Evolutionary conservation across 2,888 invertebrate species (phyloP).

Genomic region (Philonicus albiceps): DNA sequence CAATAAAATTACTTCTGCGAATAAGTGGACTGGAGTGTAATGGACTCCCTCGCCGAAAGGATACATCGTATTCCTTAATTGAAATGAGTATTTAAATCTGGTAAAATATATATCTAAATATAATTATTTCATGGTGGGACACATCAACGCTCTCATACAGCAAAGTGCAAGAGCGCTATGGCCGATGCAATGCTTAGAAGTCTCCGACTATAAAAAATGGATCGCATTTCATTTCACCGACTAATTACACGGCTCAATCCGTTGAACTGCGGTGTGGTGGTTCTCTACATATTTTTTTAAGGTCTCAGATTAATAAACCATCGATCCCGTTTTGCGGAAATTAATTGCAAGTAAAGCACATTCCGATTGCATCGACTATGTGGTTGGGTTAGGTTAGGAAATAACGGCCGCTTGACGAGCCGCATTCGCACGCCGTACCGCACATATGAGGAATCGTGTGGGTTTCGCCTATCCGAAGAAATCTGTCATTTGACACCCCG

Average conservation of each 20-base stretch:
- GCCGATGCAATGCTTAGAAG: background rate
- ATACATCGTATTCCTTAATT: too few relatives aligned
- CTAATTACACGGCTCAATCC: background rate
- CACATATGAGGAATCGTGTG: background rate
- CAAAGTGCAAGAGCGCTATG: background rate
- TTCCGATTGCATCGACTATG: conserved; percentile 11
- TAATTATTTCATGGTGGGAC: background rate
- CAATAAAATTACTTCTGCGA: too few relatives aligned
- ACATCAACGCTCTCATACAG: background rate
- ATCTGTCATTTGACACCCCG: conserved; percentile 4
- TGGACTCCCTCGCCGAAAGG: too few relatives aligned
- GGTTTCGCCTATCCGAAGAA: background rate
- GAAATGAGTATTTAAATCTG: too few relatives aligned
- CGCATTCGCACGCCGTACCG: background rate
- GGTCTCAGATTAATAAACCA: conserved; percentile 4
- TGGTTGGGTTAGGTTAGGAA: conserved; percentile 4
- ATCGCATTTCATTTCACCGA: background rate
- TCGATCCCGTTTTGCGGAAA: conserved; percentile 8
- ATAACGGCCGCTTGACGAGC: background rate
- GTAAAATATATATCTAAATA: background rate
- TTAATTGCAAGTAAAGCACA: conserved; percentile 21
- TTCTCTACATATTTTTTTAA: background rate
- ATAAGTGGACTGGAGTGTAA: too few relatives aligned
- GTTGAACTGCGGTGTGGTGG: background rate
- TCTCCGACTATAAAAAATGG: background rate